phyloP scores from a whole-genome alignment of 2,888 invertebrate genomes.

The Drosophila mulleri region DNA sequence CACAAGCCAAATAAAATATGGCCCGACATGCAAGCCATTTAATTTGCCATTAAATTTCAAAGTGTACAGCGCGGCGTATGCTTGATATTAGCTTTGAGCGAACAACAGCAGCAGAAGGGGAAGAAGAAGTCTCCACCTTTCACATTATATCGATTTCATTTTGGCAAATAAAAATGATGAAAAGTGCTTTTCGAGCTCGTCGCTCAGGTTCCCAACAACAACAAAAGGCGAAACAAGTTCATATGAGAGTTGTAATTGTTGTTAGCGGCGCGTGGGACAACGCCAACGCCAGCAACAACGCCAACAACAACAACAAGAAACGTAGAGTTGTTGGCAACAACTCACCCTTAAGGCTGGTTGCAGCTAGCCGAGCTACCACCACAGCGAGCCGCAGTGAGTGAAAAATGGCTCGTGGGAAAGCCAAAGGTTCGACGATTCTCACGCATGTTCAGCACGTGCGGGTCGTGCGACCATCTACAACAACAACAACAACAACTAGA shows the following conservation, averaged over 20 bases:
- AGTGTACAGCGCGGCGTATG: slow-evolving; percentile 35
- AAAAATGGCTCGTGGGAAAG: slow-evolving; percentile 82
- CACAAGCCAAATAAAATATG: neutral
- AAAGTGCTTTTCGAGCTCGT: slow-evolving; percentile 68
- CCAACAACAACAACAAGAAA: slow-evolving; percentile 14
- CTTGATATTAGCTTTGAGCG: slow-evolving; percentile 7
- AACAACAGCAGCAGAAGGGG: neutral
- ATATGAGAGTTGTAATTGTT: slow-evolving; percentile 4
- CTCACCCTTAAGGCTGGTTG: slow-evolving; percentile 39
- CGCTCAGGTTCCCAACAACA: slow-evolving; percentile 46
- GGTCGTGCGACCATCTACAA: slow-evolving; percentile 63
- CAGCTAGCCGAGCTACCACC: slow-evolving; percentile 29
- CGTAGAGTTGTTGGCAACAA: slow-evolving; percentile 34
- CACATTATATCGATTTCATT: slow-evolving; percentile 56
- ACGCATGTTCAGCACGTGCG: slow-evolving; percentile 85
- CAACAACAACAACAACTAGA: slow-evolving; percentile 1
- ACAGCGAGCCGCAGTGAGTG: slow-evolving; percentile 16
- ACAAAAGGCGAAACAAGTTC: slow-evolving; percentile 1
- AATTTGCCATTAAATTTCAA: neutral
- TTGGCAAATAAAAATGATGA: slow-evolving; percentile 54
- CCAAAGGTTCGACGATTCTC: slow-evolving; percentile 84
- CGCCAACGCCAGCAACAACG: slow-evolving; percentile 17
- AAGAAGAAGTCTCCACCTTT: neutral
- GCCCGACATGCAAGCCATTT: neutral
- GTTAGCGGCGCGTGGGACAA: slow-evolving; percentile 60